phyloP scores from a whole-genome alignment of 2,797 vertebrate species.

The Mormyrus proboscirostris region DNA sequence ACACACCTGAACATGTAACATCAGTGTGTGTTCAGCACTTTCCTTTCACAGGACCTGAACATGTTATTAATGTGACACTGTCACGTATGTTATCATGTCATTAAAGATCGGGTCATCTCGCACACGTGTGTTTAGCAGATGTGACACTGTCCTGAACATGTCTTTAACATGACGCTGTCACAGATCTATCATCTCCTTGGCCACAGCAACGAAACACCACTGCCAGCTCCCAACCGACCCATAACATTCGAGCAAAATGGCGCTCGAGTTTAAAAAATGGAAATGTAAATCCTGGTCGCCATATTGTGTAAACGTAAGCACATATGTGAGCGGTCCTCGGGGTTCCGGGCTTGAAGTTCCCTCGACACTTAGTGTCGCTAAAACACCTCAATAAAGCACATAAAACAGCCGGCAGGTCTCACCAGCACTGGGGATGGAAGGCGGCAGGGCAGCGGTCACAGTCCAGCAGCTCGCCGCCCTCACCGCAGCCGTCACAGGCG shows the following conservation, averaged over 20 bases:
- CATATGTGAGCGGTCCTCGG: constrained; percentile 31
- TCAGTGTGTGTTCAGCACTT: not conserved
- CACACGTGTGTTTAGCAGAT: not conserved
- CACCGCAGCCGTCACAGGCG: constrained; percentile 95
- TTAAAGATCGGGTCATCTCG: not conserved
- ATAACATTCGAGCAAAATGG: constrained; percentile 57
- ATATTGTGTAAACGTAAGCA: constrained; percentile 68
- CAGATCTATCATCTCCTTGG: not conserved
- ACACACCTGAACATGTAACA: not conserved
- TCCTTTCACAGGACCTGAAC: not conserved
- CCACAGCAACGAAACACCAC: not conserved
- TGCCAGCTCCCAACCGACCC: not conserved
- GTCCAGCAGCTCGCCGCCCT: constrained; percentile 91
- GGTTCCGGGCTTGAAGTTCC: not conserved
- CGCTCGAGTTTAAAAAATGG: constrained; percentile 65
- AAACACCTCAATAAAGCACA: not conserved
- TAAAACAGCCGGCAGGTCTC: constrained; percentile 7
- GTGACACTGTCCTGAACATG: not conserved
- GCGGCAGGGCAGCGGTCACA: constrained; percentile 96
- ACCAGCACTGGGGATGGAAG: constrained; percentile 98
- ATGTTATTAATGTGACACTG: not conserved
- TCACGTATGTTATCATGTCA: not conserved
- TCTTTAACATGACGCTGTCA: not conserved
- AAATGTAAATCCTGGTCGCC: constrained; percentile 70
- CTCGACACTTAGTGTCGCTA: not conserved